A percentile compares a stretch with the other conserved stretches of the same genome.
Conservation (phyloP, 2,888 invertebrate species). For the Himalopsyche kuldschensis region DNA sequence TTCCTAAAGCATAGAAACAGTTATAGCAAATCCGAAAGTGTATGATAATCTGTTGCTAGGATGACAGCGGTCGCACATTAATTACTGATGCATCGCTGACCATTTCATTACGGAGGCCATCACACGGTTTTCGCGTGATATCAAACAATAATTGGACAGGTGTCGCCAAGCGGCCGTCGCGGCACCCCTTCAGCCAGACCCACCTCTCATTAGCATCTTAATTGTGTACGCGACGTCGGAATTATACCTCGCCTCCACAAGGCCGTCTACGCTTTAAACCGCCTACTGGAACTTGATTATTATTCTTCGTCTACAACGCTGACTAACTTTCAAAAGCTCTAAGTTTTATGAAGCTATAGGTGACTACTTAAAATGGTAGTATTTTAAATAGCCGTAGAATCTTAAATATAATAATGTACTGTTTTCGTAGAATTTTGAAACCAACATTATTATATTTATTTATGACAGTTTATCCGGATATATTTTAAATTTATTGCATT, state of each 20-base stretch:
- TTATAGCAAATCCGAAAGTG: background rate
- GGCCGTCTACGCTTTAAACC: background rate
- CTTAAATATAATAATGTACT: too few relatives aligned
- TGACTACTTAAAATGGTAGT: too few relatives aligned
- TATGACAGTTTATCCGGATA: too few relatives aligned
- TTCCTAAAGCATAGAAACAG: too few relatives aligned
- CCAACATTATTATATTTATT: too few relatives aligned
- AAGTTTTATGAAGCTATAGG: background rate
- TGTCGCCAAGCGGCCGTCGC: slow-evolving; percentile 24
- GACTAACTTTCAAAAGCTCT: background rate
- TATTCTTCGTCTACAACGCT: background rate
- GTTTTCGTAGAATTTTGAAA: too few relatives aligned
- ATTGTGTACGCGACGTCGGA: slow-evolving; percentile 12
- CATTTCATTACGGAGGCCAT: slow-evolving; percentile 31
- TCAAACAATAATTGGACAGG: slow-evolving; percentile 39
- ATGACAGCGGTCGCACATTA: background rate
- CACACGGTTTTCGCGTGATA: slow-evolving; percentile 33
- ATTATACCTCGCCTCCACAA: background rate
- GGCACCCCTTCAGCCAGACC: slow-evolving; percentile 5
- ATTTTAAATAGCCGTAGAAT: too few relatives aligned
- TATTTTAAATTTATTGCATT: too few relatives aligned
- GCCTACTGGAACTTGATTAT: background rate
- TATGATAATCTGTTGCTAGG: background rate
- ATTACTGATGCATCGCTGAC: slow-evolving; percentile 27
- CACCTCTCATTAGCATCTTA: slow-evolving; percentile 38